Conservation (phyloP, 2,888 invertebrate genomes). For the Mythimna loreyi region DNA sequence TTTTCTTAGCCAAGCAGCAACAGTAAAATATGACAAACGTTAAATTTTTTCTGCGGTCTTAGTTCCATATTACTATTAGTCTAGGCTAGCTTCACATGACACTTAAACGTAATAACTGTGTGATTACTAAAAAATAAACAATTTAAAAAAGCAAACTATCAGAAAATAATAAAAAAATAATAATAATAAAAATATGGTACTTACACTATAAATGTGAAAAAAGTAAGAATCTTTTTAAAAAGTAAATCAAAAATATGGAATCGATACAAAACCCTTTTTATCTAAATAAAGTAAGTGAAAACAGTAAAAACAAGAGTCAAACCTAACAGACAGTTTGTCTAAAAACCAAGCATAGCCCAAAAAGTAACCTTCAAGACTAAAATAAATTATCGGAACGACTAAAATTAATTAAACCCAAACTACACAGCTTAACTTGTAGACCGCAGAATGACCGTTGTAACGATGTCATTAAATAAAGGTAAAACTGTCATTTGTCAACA, state of each 20-base stretch:
- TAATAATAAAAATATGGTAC: neutral
- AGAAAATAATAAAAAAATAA: too few relatives aligned
- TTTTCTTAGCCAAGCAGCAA: too few relatives aligned
- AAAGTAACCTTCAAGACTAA: neutral
- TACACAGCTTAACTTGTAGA: conserved; percentile 34
- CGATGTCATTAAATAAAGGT: conserved; percentile 53
- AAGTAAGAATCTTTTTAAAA: neutral
- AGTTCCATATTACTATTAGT: too few relatives aligned
- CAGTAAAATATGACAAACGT: too few relatives aligned
- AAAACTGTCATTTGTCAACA: conserved; percentile 48
- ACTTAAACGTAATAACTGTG: too few relatives aligned
- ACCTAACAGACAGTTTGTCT: neutral
- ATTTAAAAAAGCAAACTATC: too few relatives aligned
- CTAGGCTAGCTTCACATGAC: too few relatives aligned
- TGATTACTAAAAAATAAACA: too few relatives aligned
- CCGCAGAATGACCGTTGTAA: conserved; percentile 28
- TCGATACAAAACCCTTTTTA: neutral
- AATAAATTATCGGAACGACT: conserved; percentile 37
- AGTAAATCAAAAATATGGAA: neutral
- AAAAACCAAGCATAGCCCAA: neutral
- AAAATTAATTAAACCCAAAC: conserved; percentile 41
- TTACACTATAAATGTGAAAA: too few relatives aligned
- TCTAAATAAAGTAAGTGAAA: too few relatives aligned
- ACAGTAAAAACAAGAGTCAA: neutral
- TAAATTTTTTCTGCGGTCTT: too few relatives aligned